Conservation (phyloP, 2,888 invertebrate species). For the Himalopsyche japonica region DNA sequence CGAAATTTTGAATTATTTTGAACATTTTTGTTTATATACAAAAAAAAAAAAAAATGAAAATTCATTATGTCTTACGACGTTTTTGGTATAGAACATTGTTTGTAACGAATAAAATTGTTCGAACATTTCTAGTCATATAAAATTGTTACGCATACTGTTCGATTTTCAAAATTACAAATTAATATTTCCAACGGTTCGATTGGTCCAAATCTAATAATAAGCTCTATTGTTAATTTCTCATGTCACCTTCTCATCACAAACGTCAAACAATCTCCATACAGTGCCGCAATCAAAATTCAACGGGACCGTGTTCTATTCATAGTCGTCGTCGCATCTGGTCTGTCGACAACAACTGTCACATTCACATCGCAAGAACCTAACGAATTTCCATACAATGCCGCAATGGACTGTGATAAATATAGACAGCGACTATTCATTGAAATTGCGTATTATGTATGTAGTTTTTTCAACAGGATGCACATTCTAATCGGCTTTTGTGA, state of each 20-base stretch:
- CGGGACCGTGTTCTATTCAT: not conserved
- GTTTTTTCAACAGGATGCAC: conserved; percentile 1
- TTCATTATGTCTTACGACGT: no score
- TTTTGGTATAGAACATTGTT: no score
- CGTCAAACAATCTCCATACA: not conserved
- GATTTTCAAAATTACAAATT: no score
- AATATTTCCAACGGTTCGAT: not conserved
- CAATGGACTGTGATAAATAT: not conserved
- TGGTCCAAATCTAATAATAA: not conserved
- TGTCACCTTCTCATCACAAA: not conserved
- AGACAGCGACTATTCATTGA: not conserved
- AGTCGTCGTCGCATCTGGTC: not conserved
- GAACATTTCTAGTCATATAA: no score
- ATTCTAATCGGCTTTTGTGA: not conserved
- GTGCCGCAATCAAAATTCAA: not conserved
- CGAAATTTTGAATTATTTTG: no score
- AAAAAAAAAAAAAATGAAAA: no score
- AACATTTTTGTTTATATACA: no score
- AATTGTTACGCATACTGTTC: no score
- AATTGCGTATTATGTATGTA: not conserved
- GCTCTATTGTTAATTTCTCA: not conserved
- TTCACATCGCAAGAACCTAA: not conserved
- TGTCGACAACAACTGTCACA: not conserved
- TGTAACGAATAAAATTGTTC: no score
- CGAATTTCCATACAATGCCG: not conserved